Percentiles rank a stretch among this genome's conserved stretches.
These are phyloP conservation scores for Drosophila silvestris DNA, from an alignment of 2,888 invertebrate species.

Conservation along the genomic window DNA sequence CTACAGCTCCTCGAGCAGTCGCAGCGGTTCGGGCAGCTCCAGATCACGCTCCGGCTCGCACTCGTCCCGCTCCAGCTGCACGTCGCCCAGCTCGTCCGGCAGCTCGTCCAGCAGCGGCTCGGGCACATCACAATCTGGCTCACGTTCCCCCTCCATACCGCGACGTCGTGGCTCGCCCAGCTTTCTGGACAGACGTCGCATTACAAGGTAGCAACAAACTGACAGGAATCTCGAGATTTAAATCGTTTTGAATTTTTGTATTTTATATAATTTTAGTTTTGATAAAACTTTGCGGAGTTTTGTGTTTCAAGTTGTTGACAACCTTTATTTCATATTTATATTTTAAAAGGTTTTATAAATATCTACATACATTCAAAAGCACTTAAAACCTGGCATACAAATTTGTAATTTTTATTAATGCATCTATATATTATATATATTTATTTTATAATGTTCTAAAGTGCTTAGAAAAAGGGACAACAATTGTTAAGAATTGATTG, in stretches of 20 bases:
- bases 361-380: neutral
- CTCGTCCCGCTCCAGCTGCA: constrained; percentile 83
- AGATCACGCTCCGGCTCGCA: constrained; percentile 83
- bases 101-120: constrained; percentile 82
- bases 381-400: too few relatives aligned
- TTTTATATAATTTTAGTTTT: neutral
- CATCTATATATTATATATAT: neutral
- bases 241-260: neutral
- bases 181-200: constrained; percentile 95
- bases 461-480: too few relatives aligned
- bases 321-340: neutral
- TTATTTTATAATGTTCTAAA: neutral
- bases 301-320: neutral
- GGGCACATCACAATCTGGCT: constrained; percentile 85
- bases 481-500: too few relatives aligned
- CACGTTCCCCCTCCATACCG: constrained; percentile 95
- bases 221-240: neutral
- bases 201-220: constrained; percentile 92
- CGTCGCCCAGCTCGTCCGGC: constrained; percentile 83
- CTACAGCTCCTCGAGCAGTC: constrained; percentile 83
- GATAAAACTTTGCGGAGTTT: constrained; percentile 23
- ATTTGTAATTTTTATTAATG: too few relatives aligned
- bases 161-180: constrained; percentile 96
- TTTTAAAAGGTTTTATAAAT: neutral
- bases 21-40: constrained; percentile 80